Base-by-base conservation (phyloP, 2,888 invertebrate genomes). In the Xestia c-nigrum region DNA sequence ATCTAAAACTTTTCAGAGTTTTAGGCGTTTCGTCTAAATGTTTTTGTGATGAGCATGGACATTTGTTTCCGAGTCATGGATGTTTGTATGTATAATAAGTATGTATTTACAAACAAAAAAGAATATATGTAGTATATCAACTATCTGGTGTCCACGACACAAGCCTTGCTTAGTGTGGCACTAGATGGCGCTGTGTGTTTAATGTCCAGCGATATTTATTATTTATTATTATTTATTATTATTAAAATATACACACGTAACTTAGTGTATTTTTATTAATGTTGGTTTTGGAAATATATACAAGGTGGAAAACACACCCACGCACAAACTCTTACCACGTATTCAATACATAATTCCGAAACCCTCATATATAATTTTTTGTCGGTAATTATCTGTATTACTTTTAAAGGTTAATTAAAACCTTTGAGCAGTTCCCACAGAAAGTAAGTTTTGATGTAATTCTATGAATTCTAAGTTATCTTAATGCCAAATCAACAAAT, bases 401-500 rank as follows among this genome's bases (percentile, higher is more conserved):
- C n/a, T 46, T 46, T 1, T 43, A 21, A 43, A 31, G 16, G 16
- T 3, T 61, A 14, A 59, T 24, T 69, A 14, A 21, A 63, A 21
- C n/a, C n/a, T 9, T 71, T 47, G 24, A 31, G 43, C 21, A 71
- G 0, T n/a, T 43, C 12, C 43, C 24, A 70, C 1, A 21, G 4
- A 50, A 69, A 50, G 21, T 47, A 19, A 19, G 16, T 21, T 43
- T 24, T 31, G 16, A 43, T 40, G 6, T 31, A 10, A 47, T 67
- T 21, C 19, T 70, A 43, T 31, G 16, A 70, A 70, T 43, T 70
- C 40, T 24, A 47, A 31, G 31, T 70, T 31, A 43, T 55, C 5
- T n/a, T 52, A 61, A 75, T 63, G 21, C 9, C 38, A 75, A 24
- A 67, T 21, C 38, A 5, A 63, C 24, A n/a, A 61, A 76, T 46